Evolutionary conservation across 1,140 invertebrate genomes (phyloP), one percentile per base, ranked within the genome.

Genomic region (Drosophila bocqueti): DNA sequence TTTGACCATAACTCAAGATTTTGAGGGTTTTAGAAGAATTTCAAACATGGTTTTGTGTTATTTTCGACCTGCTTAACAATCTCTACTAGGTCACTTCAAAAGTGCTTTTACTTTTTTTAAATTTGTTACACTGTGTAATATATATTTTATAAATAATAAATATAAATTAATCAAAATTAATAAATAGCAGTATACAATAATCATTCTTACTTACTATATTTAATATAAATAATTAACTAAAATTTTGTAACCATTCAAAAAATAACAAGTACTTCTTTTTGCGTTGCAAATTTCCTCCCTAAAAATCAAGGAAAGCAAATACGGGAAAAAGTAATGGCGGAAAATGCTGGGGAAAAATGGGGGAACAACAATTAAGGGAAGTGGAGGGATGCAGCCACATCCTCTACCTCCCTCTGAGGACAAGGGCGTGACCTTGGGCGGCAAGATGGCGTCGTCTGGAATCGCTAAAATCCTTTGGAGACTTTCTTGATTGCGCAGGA

Each of bases 401-500:
- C 52, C 18, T 4, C 31, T 24, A 6, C 2, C 18, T 9, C 13
- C 50, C n/a, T 1, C 50, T 1, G 15, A 4, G n/a, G 10, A 18
- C 36, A 40, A 57, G 54, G 54, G 54, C 36, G 54, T 57, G 54
- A 57, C 54, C 54, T 57, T 57, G 54, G 54, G 54, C 24, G 54
- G 54, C 54, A 57, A 62, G 36, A 63, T 47, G 29, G 63, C 36
- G 59, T 18, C 45, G 66, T 63, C 59, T 63, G 59, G 38, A 59
- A 69, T 49, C 16, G 65, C 49, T 29, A 59, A 76, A 55, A 76
- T 68, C 79, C 54, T 78, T 57, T 58, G 40, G 55, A 54, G 67
- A 71, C 66, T 76, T 69, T 83, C 65, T 76, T 76, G 62, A 83
- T 83, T 76, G 63, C 65, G 66, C 71, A 68, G 75, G 59, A 40